phyloP scores from a whole-genome alignment of 2,888 invertebrate species.

The Erpobdella octoculata region DNA sequence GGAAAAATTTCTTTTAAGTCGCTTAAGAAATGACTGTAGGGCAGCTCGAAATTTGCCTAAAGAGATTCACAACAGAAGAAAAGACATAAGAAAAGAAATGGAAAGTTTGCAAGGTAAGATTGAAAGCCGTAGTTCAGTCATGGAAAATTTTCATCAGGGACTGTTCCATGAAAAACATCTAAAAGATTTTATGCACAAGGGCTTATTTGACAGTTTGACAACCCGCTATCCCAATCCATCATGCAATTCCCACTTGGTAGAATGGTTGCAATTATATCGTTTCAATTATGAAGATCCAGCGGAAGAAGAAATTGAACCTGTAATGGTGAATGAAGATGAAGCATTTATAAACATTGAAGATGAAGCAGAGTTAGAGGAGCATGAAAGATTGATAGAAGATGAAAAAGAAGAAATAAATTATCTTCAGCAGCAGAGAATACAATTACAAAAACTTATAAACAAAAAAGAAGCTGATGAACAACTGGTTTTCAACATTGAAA shows the following conservation, averaged over 20 bases:
- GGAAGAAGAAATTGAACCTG: background rate
- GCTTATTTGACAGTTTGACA: conserved; percentile 9
- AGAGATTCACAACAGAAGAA: background rate
- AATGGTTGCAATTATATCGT: background rate
- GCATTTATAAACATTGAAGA: conserved; percentile 9
- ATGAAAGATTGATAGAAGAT: background rate
- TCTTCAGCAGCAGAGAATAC: too few species aligned
- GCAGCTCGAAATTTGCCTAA: conserved; percentile 20
- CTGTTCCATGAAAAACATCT: too few species aligned
- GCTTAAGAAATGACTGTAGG: conserved; percentile 17
- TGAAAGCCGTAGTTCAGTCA: too few species aligned
- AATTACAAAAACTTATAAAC: too few species aligned
- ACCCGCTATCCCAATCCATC: too few species aligned
- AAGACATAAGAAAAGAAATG: conserved; percentile 28
- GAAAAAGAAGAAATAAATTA: too few species aligned
- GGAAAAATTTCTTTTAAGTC: conserved; percentile 35
- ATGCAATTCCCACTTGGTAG: background rate
- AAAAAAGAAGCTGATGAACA: background rate
- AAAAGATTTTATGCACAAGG: conserved; percentile 26
- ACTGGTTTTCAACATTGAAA: background rate
- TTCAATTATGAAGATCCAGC: background rate
- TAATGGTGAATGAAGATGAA: background rate
- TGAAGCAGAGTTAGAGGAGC: conserved; percentile 17
- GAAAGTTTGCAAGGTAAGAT: conserved; percentile 23
- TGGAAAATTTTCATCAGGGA: too few species aligned